Evolutionary conservation across 2,888 invertebrate genomes (phyloP).

Genomic region (Poecilobothrus nobilitatus): DNA sequence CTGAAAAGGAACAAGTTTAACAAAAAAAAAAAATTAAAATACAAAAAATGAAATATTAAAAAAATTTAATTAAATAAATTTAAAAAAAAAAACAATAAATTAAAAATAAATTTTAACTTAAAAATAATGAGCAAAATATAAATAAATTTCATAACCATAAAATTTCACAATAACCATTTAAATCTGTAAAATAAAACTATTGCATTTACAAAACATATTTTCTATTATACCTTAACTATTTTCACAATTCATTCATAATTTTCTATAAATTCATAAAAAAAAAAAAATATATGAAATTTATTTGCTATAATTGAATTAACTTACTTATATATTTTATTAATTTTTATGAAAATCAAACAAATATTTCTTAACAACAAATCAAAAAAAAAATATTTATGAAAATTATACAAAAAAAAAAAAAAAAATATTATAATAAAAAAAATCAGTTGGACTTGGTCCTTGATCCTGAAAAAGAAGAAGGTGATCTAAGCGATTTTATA

Average conservation of each 20-base stretch:
- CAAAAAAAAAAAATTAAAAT: too few species aligned
- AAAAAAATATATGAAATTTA: neutral
- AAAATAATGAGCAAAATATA: slow-evolving; percentile 3
- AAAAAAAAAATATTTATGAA: slow-evolving; percentile 19
- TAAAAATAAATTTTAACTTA: too few species aligned
- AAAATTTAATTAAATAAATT: too few species aligned
- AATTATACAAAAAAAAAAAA: neutral
- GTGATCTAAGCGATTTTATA: slow-evolving; percentile 95
- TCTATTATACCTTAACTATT: too few species aligned
- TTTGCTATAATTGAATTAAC: too few species aligned
- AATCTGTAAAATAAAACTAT: slow-evolving; percentile 21
- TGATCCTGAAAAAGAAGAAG: slow-evolving; percentile 78
- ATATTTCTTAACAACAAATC: slow-evolving; percentile 18
- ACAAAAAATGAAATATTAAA: too few species aligned
- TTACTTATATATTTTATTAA: too few species aligned
- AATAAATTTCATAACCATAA: slow-evolving; percentile 15
- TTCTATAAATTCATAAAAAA: too few species aligned
- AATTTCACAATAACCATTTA: slow-evolving; percentile 15
- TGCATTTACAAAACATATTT: neutral
- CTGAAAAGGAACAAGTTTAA: too few species aligned
- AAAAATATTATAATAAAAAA: slow-evolving; percentile 23
- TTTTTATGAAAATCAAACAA: slow-evolving; percentile 18
- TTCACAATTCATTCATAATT: too few species aligned
- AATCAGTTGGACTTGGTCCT: slow-evolving; percentile 88
- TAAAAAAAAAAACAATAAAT: too few species aligned